These are phyloP conservation scores for Drosophila littoralis DNA, from an alignment of 1,140 invertebrate species.

Conservation along the genomic window DNA sequence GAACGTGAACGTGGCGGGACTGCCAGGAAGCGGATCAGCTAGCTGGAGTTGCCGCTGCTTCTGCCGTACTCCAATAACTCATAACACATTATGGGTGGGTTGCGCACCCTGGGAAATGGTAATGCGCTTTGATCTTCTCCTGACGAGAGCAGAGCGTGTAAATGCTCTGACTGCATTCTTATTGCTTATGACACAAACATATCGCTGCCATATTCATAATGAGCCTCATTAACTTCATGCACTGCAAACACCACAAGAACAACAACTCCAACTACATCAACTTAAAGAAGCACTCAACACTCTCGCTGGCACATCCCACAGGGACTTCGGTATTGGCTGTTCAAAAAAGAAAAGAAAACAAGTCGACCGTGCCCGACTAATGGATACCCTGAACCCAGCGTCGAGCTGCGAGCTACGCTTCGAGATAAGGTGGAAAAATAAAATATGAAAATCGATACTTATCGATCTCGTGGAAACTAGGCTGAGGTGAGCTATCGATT, in stretches of 20 bases:
- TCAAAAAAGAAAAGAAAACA: background rate
- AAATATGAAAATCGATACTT: too few relatives aligned
- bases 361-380: background rate
- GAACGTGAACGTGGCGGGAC: background rate
- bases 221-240: slow-evolving; percentile 75
- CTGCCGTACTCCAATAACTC: slow-evolving; percentile 64
- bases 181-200: slow-evolving; percentile 75
- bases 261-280: slow-evolving; percentile 20
- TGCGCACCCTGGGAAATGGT: slow-evolving; percentile 46
- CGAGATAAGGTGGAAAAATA: too few relatives aligned
- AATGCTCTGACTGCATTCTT: slow-evolving; percentile 55
- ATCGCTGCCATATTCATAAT: slow-evolving; percentile 80
- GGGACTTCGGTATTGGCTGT: slow-evolving; percentile 4
- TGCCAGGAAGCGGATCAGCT: slow-evolving; percentile 73
- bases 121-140: slow-evolving; percentile 69
- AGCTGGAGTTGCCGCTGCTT: slow-evolving; percentile 17
- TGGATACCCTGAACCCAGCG: slow-evolving; percentile 18
- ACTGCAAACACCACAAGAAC: slow-evolving; percentile 48
- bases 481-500: too few relatives aligned
- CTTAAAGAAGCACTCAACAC: slow-evolving; percentile 55
- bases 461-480: too few relatives aligned
- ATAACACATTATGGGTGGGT: slow-evolving; percentile 73
- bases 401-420: too few relatives aligned
- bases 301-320: slow-evolving; percentile 41
- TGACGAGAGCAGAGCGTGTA: slow-evolving; percentile 61